These are phyloP conservation scores for Vulpes ferrilata DNA, from an alignment of 2,113 vertebrate species.

Conservation along the genomic window DNA sequence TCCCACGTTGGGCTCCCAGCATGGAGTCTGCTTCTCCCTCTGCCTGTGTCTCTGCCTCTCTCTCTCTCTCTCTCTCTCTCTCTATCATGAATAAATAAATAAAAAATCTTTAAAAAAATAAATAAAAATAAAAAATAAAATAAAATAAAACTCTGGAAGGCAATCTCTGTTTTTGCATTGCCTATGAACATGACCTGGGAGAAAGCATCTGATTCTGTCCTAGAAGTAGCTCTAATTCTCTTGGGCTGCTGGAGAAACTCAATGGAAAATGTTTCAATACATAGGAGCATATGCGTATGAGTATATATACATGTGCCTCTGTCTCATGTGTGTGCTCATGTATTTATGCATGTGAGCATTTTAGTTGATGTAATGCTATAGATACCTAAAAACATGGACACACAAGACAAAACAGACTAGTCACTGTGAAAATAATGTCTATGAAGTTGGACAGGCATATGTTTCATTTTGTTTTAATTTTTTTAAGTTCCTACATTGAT, in stretches of 20 bases:
- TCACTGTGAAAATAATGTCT: constrained; percentile 44
- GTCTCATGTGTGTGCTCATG: background rate
- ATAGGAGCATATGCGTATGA: background rate
- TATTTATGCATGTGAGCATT: background rate
- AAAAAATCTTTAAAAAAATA: too few species aligned
- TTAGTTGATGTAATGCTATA: background rate
- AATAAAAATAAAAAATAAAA: too few species aligned
- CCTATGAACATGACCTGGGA: constrained; percentile 61
- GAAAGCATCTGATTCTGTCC: constrained; percentile 45
- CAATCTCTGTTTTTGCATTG: constrained; percentile 71
- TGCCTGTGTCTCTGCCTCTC: too few species aligned
- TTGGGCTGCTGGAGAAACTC: background rate
- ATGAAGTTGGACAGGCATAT: background rate
- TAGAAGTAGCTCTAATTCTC: constrained; percentile 5
- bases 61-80: too few species aligned
- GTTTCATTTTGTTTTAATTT: background rate
- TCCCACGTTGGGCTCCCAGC: too few species aligned
- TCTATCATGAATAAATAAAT: too few species aligned
- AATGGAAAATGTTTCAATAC: constrained; percentile 8
- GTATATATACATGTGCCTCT: background rate
- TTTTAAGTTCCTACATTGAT: background rate
- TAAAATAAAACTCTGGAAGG: constrained; percentile 50
- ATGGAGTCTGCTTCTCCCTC: too few species aligned
- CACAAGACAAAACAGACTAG: background rate
- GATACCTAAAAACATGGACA: background rate